Base-by-base conservation (phyloP, 2,797 vertebrate species). In the Crotalus adamanteus region DNA sequence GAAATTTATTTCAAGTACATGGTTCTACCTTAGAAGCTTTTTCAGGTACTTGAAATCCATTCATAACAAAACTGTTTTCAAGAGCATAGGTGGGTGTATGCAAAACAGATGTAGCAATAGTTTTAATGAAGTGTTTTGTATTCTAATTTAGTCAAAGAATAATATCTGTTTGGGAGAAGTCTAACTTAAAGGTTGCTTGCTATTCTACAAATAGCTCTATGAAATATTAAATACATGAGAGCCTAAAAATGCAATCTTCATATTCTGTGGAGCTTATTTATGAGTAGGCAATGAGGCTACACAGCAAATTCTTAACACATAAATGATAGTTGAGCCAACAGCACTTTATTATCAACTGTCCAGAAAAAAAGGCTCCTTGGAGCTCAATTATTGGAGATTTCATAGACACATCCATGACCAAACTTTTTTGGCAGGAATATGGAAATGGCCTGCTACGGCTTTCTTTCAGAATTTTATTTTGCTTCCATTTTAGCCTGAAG, bases 51-150 rank as follows among this genome's bases (percentile, higher is more conserved):
- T 95, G 73, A 94, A 83, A 56, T 93, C 65, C 53, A 94, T 65
- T 90, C 78, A 90, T 89, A 95, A 93, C 37, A 26, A 91, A 83
- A 60, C 61, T 93, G 73, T 78, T 95, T 91, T 94, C 93, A 89
- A 94, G 69, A 90, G 83, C 2, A 56, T 93, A 73, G 83, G 83
- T 91, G 85, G 78, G 11, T 91, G 22, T 88, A 51, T 88, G 47
- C 18, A 83, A 86, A 63, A 86, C 63, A 91, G 90, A 94, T 90
- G 31, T 61, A 94, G 28, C 20, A 65, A 88, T 2, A 0, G 0
- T 25, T 53, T 92, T 90, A 95, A 95, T 83, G 87, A 95, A 94
- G 90, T 91, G 83, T 56, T 85, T 78, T 88, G 90, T 89, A 94
- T 94, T 95, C 86, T 93, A 94, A 94, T 94, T 59, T 91, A 90